A percentile compares a stretch with the other conserved stretches of the same genome.
phyloP scores from a whole-genome alignment of 2,797 vertebrate genomes.

The Pangasius larnaudii region DNA sequence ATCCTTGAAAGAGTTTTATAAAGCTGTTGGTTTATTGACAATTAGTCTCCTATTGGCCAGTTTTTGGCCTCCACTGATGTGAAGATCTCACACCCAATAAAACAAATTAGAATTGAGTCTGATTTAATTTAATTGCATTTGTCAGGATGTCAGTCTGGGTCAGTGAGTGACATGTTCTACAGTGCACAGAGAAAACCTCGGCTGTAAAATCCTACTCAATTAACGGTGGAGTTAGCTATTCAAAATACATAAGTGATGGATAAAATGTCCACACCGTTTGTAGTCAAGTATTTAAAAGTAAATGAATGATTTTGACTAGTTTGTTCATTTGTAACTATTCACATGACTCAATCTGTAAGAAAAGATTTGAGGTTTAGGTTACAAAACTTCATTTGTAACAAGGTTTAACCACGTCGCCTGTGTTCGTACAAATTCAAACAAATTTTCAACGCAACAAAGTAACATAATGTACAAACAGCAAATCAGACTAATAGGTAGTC shows the following conservation, averaged over 20 bases:
- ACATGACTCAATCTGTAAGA: background rate
- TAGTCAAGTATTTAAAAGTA: background rate
- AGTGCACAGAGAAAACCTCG: background rate
- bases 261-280: background rate
- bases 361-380: background rate
- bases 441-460: background rate
- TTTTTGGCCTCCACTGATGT: conserved; percentile 7
- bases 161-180: background rate
- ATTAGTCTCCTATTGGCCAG: background rate
- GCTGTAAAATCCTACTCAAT: background rate
- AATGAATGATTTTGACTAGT: background rate
- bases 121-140: conserved; percentile 39
- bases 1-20: background rate
- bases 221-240: no score
- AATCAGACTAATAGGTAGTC: background rate
- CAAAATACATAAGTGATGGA: background rate
- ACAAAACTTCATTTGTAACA: background rate
- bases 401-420: background rate
- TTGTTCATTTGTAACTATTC: background rate
- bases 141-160: conserved; percentile 25
- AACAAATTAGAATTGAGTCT: conserved; percentile 30
- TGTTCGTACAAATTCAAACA: background rate
- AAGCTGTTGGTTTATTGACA: conserved; percentile 2
- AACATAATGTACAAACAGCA: background rate
- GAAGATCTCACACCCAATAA: conserved; percentile 21